Evolutionary conservation across 2,888 invertebrate species (phyloP).

Genomic region (Hirtodrosophila histrioides): DNA sequence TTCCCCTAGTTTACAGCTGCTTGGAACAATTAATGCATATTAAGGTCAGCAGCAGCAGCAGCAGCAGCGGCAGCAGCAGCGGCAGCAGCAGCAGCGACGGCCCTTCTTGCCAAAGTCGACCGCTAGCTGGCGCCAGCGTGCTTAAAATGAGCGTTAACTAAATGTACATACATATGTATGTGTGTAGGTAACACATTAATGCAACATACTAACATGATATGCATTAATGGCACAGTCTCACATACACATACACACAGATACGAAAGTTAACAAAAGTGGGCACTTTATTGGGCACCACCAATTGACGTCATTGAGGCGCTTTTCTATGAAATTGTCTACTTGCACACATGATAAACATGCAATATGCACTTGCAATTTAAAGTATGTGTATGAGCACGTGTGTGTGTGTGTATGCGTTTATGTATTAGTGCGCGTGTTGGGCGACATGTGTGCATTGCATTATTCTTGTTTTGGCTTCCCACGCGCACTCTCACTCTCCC

Average conservation of each 20-base stretch:
- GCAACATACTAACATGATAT: constrained; percentile 13
- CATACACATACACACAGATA: neutral
- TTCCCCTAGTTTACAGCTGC: constrained; percentile 59
- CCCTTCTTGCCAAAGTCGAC: constrained; percentile 46
- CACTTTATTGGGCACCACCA: constrained; percentile 49
- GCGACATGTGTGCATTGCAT: constrained; percentile 62
- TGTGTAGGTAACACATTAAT: constrained; percentile 2
- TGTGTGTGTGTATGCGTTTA: constrained; percentile 24
- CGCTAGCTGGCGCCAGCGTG: constrained; percentile 50
- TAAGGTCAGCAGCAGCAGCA: constrained; percentile 55
- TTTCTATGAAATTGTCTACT: constrained; percentile 56
- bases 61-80: constrained; percentile 10
- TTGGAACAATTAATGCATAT: constrained; percentile 71
- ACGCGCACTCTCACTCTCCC: constrained; percentile 59
- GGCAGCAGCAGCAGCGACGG: constrained; percentile 11
- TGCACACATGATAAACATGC: constrained; percentile 36
- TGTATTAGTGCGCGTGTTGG: constrained; percentile 71
- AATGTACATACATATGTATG: neutral
- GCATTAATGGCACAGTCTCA: constrained; percentile 9
- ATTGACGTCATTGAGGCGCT: constrained; percentile 65
- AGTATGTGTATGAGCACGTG: constrained; percentile 29
- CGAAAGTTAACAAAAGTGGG: constrained; percentile 28
- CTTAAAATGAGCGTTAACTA: constrained; percentile 16
- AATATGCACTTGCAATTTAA: constrained; percentile 60
- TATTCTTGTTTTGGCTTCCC: constrained; percentile 67